Evolutionary conservation across 2,113 vertebrate species (phyloP).

Genomic region (Loxodonta africana): DNA sequence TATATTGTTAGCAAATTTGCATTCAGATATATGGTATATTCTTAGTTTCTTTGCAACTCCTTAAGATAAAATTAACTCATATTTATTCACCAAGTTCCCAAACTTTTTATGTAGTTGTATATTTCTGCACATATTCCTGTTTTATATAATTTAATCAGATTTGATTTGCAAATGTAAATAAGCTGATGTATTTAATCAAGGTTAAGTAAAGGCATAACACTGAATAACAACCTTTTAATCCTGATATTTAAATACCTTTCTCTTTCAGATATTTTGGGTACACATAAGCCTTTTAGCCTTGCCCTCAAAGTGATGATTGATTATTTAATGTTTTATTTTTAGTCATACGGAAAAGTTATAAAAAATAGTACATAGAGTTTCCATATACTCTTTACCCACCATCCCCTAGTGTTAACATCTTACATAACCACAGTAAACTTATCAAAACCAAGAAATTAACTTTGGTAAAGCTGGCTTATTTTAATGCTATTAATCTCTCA

Average conservation of each 20-base stretch:
- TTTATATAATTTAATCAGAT: conserved; percentile 58
- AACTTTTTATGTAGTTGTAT: not conserved
- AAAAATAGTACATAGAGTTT: not conserved
- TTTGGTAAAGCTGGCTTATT: not conserved
- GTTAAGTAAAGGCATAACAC: not conserved
- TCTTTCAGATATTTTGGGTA: not conserved
- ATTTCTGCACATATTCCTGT: not conserved
- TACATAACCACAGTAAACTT: not conserved
- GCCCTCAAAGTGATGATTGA: not conserved
- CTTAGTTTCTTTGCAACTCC: not conserved
- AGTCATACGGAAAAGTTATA: not conserved
- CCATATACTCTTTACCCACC: not conserved
- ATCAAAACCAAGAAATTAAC: conserved; percentile 34
- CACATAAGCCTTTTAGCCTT: not conserved
- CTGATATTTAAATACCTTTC: conserved; percentile 41
- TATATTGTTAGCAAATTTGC: not conserved
- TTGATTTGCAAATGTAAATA: conserved; percentile 54
- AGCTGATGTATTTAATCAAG: conserved; percentile 37
- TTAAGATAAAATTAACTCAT: conserved; percentile 6
- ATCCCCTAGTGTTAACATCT: not conserved
- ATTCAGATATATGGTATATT: not conserved
- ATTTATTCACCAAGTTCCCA: conserved; percentile 22
- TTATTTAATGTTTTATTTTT: not conserved
- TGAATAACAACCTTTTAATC: not conserved
- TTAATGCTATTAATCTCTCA: not conserved